These are phyloP conservation scores for Orius insidiosus DNA, from an alignment of 1,140 invertebrate species.

Conservation along the genomic window DNA sequence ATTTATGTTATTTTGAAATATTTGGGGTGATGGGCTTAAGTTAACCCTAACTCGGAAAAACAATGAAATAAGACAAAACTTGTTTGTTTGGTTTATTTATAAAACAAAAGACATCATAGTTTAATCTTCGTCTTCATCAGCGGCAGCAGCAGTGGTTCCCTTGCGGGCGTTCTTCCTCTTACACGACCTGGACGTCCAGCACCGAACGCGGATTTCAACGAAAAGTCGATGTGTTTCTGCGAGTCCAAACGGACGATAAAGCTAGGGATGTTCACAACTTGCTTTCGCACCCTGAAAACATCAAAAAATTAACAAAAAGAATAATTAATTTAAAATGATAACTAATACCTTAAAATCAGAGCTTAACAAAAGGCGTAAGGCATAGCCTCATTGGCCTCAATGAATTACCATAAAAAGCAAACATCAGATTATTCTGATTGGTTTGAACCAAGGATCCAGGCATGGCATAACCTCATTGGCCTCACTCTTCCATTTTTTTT, in stretches of 20 bases:
- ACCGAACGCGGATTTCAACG: slow-evolving; percentile 94
- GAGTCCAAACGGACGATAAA: slow-evolving; percentile 96
- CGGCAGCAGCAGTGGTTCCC: slow-evolving; percentile 41
- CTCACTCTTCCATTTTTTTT: not conserved
- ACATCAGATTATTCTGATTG: no score
- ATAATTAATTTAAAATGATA: not conserved
- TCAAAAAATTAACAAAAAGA: slow-evolving; percentile 14
- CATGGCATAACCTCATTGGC: not conserved
- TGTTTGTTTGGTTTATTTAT: no score
- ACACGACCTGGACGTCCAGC: slow-evolving; percentile 95
- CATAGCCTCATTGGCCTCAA: not conserved
- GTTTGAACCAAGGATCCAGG: no score
- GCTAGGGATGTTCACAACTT: slow-evolving; percentile 98
- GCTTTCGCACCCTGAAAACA: slow-evolving; percentile 82
- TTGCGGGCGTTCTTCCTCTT: slow-evolving; percentile 99
- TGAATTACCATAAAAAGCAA: no score
- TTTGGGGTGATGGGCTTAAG: no score
- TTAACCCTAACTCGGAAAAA: no score
- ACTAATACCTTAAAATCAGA: not conserved
- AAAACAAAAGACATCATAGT: slow-evolving; percentile 1
- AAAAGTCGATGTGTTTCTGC: slow-evolving; percentile 99
- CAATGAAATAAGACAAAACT: no score
- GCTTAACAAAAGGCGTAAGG: not conserved
- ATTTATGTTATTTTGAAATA: no score
- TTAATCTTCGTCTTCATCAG: slow-evolving; percentile 80